Base-by-base conservation (phyloP, 2,797 vertebrate species). In the Lycodopsis pacificus region DNA sequence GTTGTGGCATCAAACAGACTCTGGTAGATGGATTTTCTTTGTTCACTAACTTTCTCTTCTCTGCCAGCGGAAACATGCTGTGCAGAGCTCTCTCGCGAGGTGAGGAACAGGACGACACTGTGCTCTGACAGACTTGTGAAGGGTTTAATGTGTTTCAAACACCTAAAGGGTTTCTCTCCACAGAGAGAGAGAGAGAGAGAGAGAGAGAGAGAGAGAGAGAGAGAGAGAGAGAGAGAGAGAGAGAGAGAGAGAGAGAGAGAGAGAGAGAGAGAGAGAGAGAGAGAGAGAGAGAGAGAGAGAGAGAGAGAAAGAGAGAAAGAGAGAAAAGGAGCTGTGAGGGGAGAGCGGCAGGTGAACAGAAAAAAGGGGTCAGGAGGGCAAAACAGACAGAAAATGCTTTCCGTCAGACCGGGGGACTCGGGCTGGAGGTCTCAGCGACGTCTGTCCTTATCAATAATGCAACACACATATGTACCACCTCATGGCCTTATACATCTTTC, bases 401-500 rank as follows among this genome's bases (percentile, higher is more conserved):
- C 67, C 1, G 46, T 84, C 49, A 73, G 77, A 66, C 76, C 73
- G 40, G 72, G 73, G 72, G 59, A 58, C 77, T 69, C 71, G 73
- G 83, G 53, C 64, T 72, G 65, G 49, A 38, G 88, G 86, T 75
- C 73, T 88, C 78, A 63, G 38, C 32, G 7, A 77, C 57, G 79
- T 69, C 86, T 80, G 81, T 85, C 84, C 76, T 85, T 82, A 93
- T 95, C 86, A 93, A 92, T 92, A 91, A 94, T 94, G 92, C 91
- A 92, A 71, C 51, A 68, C 87, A 91, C 89, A 91, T 81, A 84
- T 48, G 81, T 88, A 88, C 85, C 80, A 82, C 86, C 86, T 84
- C 69, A 75, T 68, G 85, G 79, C 86, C 88, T 86, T 84, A 93
- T 95, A 79, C 91, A 95, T 94, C 91, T 95, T 95, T 93, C 90